A percentile compares a stretch with the other conserved stretches of the same genome.
Conservation (phyloP, 2,797 vertebrate species). For the Remorina albescens region DNA sequence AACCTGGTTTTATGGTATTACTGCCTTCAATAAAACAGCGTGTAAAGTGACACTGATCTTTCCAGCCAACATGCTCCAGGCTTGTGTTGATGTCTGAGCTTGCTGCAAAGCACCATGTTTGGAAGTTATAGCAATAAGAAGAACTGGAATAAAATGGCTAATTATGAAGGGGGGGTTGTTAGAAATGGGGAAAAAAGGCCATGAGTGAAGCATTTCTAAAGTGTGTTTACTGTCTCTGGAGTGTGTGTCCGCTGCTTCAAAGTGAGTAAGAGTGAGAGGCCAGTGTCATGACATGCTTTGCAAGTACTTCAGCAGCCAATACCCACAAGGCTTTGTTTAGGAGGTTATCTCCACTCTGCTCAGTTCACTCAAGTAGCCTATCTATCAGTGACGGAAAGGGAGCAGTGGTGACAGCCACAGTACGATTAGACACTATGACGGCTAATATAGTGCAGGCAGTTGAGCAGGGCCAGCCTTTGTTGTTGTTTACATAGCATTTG, state of each 20-base stretch:
- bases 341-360: conserved; percentile 68
- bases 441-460: conserved; percentile 69
- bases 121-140: conserved; percentile 1
- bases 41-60: conserved; percentile 5
- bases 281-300: conserved; percentile 51
- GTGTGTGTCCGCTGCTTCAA: conserved; percentile 42
- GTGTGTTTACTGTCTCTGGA: conserved; percentile 57
- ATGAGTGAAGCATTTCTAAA: conserved; percentile 36
- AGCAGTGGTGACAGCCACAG: conserved; percentile 64
- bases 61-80: not conserved
- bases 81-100: not conserved
- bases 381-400: conserved; percentile 63
- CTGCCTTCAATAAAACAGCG: not conserved
- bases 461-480: conserved; percentile 76
- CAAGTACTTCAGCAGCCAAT: conserved; percentile 53
- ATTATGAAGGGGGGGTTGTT: conserved; percentile 38
- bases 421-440: conserved; percentile 65
- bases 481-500: conserved; percentile 81
- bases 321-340: conserved; percentile 67
- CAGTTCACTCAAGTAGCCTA: conserved; percentile 63
- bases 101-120: conserved; percentile 4
- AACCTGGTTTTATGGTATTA: not conserved
- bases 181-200: conserved; percentile 27
- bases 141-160: conserved; percentile 42
- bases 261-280: conserved; percentile 48